These are phyloP conservation scores for Drosophila rubida DNA, from an alignment of 2,888 invertebrate species.

Conservation along the genomic window DNA sequence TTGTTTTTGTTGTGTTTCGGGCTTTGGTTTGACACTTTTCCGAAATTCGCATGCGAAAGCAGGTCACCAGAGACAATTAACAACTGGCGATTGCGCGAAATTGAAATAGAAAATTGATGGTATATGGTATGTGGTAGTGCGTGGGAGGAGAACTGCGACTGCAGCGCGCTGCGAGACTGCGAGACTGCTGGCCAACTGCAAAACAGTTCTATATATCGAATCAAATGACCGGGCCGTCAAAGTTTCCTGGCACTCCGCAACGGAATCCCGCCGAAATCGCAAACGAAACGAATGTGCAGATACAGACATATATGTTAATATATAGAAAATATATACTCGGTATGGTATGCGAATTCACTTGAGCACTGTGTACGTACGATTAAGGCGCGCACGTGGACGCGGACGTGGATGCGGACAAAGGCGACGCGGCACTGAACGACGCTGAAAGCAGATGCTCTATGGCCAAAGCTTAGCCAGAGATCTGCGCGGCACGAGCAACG, in stretches of 20 bases:
- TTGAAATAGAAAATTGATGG: constrained; percentile 18
- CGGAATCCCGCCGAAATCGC: constrained; percentile 3
- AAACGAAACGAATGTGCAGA: too few relatives aligned
- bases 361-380: constrained; percentile 18
- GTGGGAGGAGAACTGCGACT: constrained; percentile 39
- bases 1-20: too few relatives aligned
- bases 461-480: constrained; percentile 35
- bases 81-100: constrained; percentile 48
- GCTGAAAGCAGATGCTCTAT: constrained; percentile 13
- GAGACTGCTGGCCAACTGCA: constrained; percentile 56
- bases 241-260: constrained; percentile 35
- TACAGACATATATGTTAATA: constrained; percentile 5
- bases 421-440: constrained; percentile 51
- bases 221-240: constrained; percentile 44
- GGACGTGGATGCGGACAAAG: constrained; percentile 49
- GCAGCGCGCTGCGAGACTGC: constrained; percentile 47
- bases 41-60: constrained; percentile 44
- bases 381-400: constrained; percentile 38
- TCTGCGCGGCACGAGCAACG: constrained; percentile 1
- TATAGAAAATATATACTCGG: too few relatives aligned
- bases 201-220: constrained; percentile 36
- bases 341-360: constrained; percentile 53
- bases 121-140: too few relatives aligned
- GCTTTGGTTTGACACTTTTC: constrained; percentile 44
- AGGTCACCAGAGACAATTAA: constrained; percentile 47